A percentile compares a stretch with the other conserved stretches of the same genome.
Evolutionary conservation across 1,140 invertebrate genomes (phyloP).

Genomic region (Solenopsis fugax): DNA sequence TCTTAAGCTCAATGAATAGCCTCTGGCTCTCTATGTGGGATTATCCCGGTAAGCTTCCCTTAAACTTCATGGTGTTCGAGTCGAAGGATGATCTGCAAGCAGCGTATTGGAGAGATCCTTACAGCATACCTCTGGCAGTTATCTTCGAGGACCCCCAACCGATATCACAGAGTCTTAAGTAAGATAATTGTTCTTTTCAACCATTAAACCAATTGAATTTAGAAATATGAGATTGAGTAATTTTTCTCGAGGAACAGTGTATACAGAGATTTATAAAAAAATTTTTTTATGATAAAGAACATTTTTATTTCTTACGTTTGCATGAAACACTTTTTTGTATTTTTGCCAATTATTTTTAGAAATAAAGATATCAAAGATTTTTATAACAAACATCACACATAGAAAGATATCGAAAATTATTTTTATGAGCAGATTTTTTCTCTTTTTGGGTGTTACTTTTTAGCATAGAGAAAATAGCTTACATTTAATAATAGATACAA

Average conservation of each 20-base stretch:
- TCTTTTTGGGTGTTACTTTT: background rate
- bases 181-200: slow-evolving; percentile 69
- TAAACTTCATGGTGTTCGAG: slow-evolving; percentile 89
- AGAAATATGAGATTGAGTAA: background rate
- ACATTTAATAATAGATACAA: background rate
- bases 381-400: background rate
- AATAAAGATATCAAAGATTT: slow-evolving; percentile 8
- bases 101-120: slow-evolving; percentile 90
- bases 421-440: background rate
- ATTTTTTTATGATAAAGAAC: background rate
- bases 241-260: background rate
- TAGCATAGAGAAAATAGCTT: background rate
- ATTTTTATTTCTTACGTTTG: background rate
- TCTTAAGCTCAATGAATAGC: slow-evolving; percentile 89
- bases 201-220: slow-evolving; percentile 22
- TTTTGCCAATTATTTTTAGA: background rate
- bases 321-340: background rate
- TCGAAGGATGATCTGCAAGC: slow-evolving; percentile 90
- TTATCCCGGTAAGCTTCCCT: slow-evolving; percentile 86
- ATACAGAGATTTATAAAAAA: no score
- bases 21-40: slow-evolving; percentile 87
- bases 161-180: slow-evolving; percentile 87
- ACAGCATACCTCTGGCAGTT: slow-evolving; percentile 89
- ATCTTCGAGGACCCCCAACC: slow-evolving; percentile 89
- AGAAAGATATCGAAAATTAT: background rate